A percentile compares a stretch with the other conserved stretches of the same genome.
phyloP scores from a whole-genome alignment of 64 coral and sea anemone genomes.

The Stichodactyla mertensii region DNA sequence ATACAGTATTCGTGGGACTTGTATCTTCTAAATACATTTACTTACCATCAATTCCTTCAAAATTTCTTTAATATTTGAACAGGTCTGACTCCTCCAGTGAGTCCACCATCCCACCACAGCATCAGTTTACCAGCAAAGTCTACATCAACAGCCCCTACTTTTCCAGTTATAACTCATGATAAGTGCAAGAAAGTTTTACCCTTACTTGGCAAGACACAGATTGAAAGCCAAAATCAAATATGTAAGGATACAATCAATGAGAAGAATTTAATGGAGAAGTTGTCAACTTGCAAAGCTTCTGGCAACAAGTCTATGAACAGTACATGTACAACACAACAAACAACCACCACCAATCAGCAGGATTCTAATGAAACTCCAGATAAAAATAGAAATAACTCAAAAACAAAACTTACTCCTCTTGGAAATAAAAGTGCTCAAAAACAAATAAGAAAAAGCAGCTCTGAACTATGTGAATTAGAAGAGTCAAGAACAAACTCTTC shows the following conservation, averaged over 20 bases:
- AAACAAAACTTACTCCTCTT: not conserved
- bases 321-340: not conserved
- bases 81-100: conserved; percentile 29
- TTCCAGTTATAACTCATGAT: not conserved
- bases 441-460: not conserved
- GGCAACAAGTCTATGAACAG: not conserved
- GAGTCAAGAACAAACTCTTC: not conserved
- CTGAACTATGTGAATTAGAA: not conserved
- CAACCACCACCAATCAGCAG: not conserved
- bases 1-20: too few species aligned
- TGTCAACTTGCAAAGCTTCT: not conserved
- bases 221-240: not conserved
- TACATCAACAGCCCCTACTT: not conserved
- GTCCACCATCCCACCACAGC: conserved; percentile 12
- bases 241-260: not conserved
- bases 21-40: too few species aligned
- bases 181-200: not conserved
- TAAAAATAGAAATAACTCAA: not conserved
- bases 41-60: too few species aligned
- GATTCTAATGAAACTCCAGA: not conserved
- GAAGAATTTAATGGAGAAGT: not conserved
- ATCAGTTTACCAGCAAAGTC: not conserved
- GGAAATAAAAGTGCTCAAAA: not conserved
- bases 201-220: not conserved
- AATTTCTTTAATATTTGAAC: too few species aligned